Evolutionary conservation across 2,797 vertebrate species (phyloP), one percentile per base, ranked within the genome.

Genomic region (Acanthornis magna): DNA sequence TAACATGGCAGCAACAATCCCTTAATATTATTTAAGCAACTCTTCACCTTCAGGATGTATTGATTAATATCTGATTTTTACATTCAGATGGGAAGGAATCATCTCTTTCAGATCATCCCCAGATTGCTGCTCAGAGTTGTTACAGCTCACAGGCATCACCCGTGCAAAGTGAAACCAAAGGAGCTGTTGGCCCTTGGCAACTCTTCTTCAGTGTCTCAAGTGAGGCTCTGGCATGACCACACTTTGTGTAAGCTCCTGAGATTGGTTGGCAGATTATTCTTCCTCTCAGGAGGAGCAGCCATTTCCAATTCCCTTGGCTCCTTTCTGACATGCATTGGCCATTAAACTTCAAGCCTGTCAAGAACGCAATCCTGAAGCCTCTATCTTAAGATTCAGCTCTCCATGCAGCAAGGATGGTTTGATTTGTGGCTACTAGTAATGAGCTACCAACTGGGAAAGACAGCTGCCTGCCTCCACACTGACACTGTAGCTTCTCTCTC

Each of bases 351-450:
- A 53, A 77, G 13, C 8, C 22, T 65, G 36, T 87, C 40, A 88
- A 48, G 23, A 85, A 75, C 7, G 29, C n/a, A 48, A 4, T 60
- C 34, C 25, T 51, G 40, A 71, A 74, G 15, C 7, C 7, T 43
- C 45, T 61, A 0, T 27, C 60, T 66, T 27, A 16, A 73, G 54
- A 75, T 25, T 21, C 2, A 16, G 9, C 9, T 58, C 27, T 72
- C 42, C 2, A 0, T 18, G 38, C 16, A n/a, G 50, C 0, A 0
- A 88, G 21, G 43, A 38, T 29, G 43, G 16, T 36, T 54, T 58
- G 45, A 43, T 54, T 80, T 79, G 47, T 26, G 57, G 34, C 30
- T 47, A 13, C 47, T 47, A 51, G 30, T 20, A 67, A 34, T 11
- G 11, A 19, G 13, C 30, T 71, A n/a, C 5, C 38, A 58, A 38